Conservation (phyloP, 1,140 invertebrate species). For the Pollicipes pollicipes region DNA sequence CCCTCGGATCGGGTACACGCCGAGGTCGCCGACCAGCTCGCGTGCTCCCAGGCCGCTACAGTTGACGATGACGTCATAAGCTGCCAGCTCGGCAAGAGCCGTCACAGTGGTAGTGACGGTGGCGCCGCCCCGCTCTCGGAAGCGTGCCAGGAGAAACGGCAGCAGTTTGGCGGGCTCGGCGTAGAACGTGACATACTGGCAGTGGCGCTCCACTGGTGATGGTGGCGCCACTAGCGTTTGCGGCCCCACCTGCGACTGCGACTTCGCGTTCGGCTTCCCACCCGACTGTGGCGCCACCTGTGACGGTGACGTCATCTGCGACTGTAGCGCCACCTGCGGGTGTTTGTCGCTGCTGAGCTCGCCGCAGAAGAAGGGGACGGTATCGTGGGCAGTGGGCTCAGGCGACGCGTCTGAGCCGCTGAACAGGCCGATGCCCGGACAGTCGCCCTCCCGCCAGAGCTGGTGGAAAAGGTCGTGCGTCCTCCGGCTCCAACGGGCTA, state of each 20-base stretch:
- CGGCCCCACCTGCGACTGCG: no score
- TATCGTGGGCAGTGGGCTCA: neutral
- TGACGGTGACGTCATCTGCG: no score
- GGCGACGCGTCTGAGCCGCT: neutral
- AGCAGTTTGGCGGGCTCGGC: slow-evolving; percentile 16
- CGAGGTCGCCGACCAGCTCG: slow-evolving; percentile 17
- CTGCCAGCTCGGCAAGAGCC: slow-evolving; percentile 11
- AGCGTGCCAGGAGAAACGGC: slow-evolving; percentile 16
- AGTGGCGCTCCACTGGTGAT: no score
- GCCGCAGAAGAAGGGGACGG: neutral
- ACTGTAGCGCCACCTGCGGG: no score
- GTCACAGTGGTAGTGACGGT: neutral
- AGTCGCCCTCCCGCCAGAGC: neutral
- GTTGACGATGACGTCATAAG: slow-evolving; percentile 21
- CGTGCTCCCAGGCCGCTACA: slow-evolving; percentile 21
- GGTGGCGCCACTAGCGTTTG: no score
- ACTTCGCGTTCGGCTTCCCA: no score
- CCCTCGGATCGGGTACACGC: slow-evolving; percentile 20
- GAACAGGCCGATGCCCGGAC: neutral
- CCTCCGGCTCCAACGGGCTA: neutral
- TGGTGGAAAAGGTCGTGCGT: neutral
- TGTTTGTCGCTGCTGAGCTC: no score
- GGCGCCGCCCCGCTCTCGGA: slow-evolving; percentile 5
- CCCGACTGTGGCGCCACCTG: no score
- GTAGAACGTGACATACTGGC: slow-evolving; percentile 6